Conservation (phyloP, 2,113 vertebrate genomes). For the Corythornis vintsioides region DNA sequence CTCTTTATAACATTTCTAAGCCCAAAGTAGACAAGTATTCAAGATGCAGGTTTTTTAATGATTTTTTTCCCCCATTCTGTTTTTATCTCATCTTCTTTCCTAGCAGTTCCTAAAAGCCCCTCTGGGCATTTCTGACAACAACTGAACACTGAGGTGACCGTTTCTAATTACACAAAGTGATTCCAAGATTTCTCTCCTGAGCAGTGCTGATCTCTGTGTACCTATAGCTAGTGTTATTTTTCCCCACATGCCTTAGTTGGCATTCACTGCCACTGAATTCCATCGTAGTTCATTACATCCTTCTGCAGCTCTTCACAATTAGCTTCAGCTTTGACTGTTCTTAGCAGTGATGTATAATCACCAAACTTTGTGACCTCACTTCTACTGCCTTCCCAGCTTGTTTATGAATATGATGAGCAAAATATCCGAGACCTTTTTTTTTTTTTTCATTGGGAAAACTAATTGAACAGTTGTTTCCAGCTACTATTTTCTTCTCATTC, state of each 20-base stretch:
- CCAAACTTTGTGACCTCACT: not conserved
- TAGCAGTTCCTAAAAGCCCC: conserved; percentile 3
- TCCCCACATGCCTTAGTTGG: not conserved
- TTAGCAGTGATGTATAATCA: not conserved
- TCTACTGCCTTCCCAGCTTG: not conserved
- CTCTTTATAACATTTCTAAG: not conserved
- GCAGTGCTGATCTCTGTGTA: not conserved
- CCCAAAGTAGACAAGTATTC: not conserved
- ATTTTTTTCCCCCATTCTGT: not conserved
- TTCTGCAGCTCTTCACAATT: not conserved
- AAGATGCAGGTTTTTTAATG: not conserved
- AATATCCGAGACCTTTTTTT: not conserved
- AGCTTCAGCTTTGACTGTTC: not conserved
- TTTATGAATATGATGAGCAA: not conserved
- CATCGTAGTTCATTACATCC: not conserved
- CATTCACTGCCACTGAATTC: not conserved
- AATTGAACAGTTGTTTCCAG: not conserved
- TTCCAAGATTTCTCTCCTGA: conserved; percentile 28
- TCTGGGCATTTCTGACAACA: conserved; percentile 10
- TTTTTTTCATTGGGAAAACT: not conserved
- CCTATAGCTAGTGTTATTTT: not conserved
- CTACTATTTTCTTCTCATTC: not conserved
- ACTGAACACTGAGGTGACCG: conserved; percentile 12
- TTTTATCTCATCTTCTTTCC: not conserved
- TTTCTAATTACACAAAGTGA: conserved; percentile 27